Percentiles rank a stretch among this genome's conserved stretches.
phyloP scores from a whole-genome alignment of 2,888 invertebrate genomes.

The Nebria salina region DNA sequence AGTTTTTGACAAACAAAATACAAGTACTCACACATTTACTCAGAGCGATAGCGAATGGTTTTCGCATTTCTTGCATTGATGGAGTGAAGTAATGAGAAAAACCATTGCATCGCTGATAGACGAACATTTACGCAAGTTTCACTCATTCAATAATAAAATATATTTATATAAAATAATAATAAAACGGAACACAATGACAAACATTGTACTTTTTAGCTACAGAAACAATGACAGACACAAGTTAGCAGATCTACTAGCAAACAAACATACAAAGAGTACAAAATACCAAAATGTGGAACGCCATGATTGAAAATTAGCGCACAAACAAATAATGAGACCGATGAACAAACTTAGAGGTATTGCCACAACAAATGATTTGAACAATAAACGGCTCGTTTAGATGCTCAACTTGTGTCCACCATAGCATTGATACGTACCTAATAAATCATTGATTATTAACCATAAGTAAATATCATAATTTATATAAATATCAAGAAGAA shows the following conservation, averaged over 20 bases:
- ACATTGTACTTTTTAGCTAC: constrained; percentile 60
- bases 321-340: constrained; percentile 58
- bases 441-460: constrained; percentile 51
- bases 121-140: constrained; percentile 50
- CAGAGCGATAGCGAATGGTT: constrained; percentile 11
- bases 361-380: constrained; percentile 19
- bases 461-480: constrained; percentile 45
- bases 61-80: not conserved
- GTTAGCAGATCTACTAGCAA: constrained; percentile 60
- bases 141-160: constrained; percentile 55
- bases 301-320: constrained; percentile 34
- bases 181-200: constrained; percentile 51
- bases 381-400: constrained; percentile 20
- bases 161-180: constrained; percentile 11
- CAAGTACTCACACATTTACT: constrained; percentile 39
- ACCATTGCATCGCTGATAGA: not conserved
- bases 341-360: constrained; percentile 54
- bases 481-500: constrained; percentile 38
- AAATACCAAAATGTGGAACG: constrained; percentile 48
- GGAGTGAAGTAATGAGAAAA: constrained; percentile 3
- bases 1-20: constrained; percentile 48
- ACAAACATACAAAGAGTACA: constrained; percentile 54
- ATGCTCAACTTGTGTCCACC: constrained; percentile 62
- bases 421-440: constrained; percentile 60
- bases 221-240: constrained; percentile 65